phyloP scores from a whole-genome alignment of 1,140 invertebrate species.

The Dendroctonus valens region DNA sequence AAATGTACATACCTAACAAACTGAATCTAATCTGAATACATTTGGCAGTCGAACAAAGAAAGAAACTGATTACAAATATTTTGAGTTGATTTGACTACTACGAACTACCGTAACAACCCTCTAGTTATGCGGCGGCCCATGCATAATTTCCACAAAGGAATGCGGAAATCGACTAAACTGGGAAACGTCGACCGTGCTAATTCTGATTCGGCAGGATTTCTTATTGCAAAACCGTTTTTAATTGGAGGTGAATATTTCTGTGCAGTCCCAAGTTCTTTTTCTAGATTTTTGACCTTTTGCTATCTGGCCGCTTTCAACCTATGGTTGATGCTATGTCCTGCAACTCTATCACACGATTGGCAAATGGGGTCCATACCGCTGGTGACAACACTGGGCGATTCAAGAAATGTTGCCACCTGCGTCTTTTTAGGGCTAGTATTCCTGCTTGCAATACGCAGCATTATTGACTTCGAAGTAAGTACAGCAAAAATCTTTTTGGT shows the following conservation, averaged over 20 bases:
- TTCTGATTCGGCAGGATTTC: no score
- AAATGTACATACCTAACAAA: conserved; percentile 24
- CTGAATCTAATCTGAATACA: conserved; percentile 15
- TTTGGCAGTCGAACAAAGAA: conserved; percentile 5
- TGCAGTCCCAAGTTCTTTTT: conserved; percentile 33
- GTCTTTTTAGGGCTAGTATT: conserved; percentile 63
- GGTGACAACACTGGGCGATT: conserved; percentile 66
- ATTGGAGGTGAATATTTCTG: no score
- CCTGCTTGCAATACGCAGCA: conserved; percentile 59
- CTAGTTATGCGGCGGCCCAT: no score
- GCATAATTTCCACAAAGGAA: no score
- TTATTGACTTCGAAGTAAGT: conserved; percentile 67
- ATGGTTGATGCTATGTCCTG: conserved; percentile 77
- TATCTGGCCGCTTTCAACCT: conserved; percentile 79
- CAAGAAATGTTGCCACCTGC: conserved; percentile 68
- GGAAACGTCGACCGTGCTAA: no score
- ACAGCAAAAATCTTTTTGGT: neutral
- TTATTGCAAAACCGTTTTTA: no score
- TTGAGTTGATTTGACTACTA: conserved; percentile 3
- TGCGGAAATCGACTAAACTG: no score
- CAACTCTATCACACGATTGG: conserved; percentile 79
- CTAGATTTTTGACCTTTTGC: conserved; percentile 72
- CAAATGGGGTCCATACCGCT: conserved; percentile 84
- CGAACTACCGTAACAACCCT: no score
- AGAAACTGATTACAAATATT: conserved; percentile 24